Evolutionary conservation across 2,888 invertebrate genomes (phyloP).

Genomic region (Campoplex capitator): DNA sequence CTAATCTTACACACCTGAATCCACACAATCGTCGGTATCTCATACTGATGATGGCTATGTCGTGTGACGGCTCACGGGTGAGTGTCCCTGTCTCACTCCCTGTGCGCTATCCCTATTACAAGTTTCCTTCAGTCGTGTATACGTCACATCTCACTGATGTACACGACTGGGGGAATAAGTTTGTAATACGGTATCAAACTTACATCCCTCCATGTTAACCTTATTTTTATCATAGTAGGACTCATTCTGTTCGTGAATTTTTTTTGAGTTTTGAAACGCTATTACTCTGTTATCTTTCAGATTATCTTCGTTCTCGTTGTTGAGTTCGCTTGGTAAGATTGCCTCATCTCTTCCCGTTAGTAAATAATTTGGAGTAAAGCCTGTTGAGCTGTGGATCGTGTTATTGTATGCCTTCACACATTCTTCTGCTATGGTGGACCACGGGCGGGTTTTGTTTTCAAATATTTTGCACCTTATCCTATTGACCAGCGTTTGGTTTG

Average conservation of each 20-base stretch:
- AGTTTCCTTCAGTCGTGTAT: not conserved
- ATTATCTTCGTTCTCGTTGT: constrained; percentile 51
- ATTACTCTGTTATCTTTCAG: constrained; percentile 54
- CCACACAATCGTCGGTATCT: constrained; percentile 37
- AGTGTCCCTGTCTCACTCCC: constrained; percentile 9
- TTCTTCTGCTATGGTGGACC: constrained; percentile 70
- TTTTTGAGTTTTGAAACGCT: constrained; percentile 64
- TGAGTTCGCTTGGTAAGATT: constrained; percentile 62
- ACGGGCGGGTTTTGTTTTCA: constrained; percentile 70
- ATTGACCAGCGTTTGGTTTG: constrained; percentile 74
- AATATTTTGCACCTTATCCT: constrained; percentile 76
- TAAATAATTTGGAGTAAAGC: constrained; percentile 71
- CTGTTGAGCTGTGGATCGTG: constrained; percentile 69
- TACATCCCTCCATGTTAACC: constrained; percentile 55
- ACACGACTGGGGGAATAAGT: constrained; percentile 33
- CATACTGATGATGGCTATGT: not conserved
- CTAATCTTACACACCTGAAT: constrained; percentile 37
- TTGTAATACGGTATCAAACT: constrained; percentile 31
- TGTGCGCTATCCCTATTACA: too few species aligned
- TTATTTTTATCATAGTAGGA: constrained; percentile 52
- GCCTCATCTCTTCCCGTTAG: constrained; percentile 64
- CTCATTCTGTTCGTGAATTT: constrained; percentile 30
- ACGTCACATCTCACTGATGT: not conserved
- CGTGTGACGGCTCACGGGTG: constrained; percentile 24
- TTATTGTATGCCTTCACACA: constrained; percentile 72